Conservation (phyloP, 1,140 invertebrate genomes). For the Leptestheria dahalacensis region DNA sequence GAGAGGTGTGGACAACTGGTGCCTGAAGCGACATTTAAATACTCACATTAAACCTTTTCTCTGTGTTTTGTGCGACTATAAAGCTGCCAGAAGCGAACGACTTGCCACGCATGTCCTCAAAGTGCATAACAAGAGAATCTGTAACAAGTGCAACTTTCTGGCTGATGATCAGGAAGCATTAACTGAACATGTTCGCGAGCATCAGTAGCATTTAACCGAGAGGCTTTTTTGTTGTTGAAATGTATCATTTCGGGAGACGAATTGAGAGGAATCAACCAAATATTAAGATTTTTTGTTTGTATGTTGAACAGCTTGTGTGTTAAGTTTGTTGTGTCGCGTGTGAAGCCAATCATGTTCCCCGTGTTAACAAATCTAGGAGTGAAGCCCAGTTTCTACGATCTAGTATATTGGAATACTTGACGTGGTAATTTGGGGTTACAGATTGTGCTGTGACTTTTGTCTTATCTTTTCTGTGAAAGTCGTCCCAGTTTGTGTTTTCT, state of each 20-base stretch:
- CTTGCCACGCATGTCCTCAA: constrained; percentile 75
- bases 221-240: no score
- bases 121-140: constrained; percentile 76
- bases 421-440: no score
- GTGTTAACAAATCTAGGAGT: no score
- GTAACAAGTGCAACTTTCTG: constrained; percentile 68
- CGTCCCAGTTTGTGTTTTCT: no score
- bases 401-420: no score
- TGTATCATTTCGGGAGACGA: neutral
- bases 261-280: neutral
- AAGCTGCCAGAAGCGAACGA: constrained; percentile 69
- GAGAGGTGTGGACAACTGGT: constrained; percentile 88
- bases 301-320: no score
- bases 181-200: constrained; percentile 49
- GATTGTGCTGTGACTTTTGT: no score
- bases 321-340: no score
- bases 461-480: no score
- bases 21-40: constrained; percentile 74
- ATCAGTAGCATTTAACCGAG: constrained; percentile 30
- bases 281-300: neutral
- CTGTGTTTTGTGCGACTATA: constrained; percentile 77
- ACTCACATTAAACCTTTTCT: constrained; percentile 81
- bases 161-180: constrained; percentile 62
- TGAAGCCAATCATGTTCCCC: no score
- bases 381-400: no score